Evolutionary conservation across 2,888 invertebrate genomes (phyloP).

Genomic region (Petrolisthes cinctipes): DNA sequence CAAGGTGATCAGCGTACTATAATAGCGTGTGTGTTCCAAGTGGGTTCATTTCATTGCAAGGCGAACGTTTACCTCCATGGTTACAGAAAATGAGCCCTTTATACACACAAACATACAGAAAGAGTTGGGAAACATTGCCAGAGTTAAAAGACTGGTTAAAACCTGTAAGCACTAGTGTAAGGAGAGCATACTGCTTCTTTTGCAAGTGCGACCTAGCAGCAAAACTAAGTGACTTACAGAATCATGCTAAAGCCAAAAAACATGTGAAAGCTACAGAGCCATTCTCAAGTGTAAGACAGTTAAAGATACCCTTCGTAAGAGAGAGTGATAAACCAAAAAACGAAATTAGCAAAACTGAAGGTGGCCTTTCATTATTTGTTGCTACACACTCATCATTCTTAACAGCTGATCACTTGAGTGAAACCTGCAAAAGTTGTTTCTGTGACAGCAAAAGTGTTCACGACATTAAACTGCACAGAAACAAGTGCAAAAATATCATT

Average conservation of each 20-base stretch:
- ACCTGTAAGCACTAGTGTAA: neutral
- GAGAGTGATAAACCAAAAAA: neutral
- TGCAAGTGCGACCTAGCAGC: neutral
- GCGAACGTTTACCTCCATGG: no score
- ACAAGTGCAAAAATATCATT: neutral
- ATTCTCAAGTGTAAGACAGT: neutral
- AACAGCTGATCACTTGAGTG: neutral
- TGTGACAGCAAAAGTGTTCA: no score
- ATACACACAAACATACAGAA: no score
- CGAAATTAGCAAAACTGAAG: constrained; percentile 10
- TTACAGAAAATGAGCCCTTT: no score
- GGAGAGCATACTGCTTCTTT: neutral
- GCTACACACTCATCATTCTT: constrained; percentile 7
- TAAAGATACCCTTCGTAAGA: neutral
- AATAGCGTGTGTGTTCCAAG: neutral
- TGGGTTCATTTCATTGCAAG: no score
- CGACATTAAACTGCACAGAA: neutral
- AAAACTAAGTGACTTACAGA: constrained; percentile 4
- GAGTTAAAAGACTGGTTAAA: neutral
- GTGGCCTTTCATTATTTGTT: neutral
- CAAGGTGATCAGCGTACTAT: neutral
- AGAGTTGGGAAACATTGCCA: no score
- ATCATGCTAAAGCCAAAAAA: neutral
- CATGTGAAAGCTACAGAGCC: constrained; percentile 19
- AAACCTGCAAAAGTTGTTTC: no score